Evolutionary conservation across 53 echinoderm and acorn worm genomes (phyloP).

Genomic region (Echinarachnius parma): DNA sequence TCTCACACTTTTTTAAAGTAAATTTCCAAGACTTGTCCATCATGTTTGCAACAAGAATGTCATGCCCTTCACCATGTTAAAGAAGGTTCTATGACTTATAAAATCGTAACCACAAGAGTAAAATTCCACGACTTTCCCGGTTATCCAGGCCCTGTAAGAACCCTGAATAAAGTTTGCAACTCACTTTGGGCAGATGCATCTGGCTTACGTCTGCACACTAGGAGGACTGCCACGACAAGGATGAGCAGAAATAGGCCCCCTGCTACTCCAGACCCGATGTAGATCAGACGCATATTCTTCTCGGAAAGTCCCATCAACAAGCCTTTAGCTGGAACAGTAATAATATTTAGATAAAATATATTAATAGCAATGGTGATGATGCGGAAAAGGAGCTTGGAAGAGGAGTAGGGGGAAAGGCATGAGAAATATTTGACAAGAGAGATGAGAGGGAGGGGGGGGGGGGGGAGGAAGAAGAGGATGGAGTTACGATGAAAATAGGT

Average conservation of each 20-base stretch:
- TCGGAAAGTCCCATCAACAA: constrained; percentile 4
- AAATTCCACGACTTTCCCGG: no score
- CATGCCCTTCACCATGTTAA: neutral
- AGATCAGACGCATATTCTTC: constrained; percentile 19
- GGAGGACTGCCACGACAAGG: constrained; percentile 5
- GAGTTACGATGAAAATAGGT: no score
- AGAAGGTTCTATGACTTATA: neutral
- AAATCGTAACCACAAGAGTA: neutral
- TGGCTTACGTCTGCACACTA: constrained; percentile 21
- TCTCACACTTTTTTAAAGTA: no score
- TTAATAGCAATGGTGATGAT: neutral
- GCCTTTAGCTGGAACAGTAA: no score
- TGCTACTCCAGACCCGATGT: constrained; percentile 31
- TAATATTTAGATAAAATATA: no score
- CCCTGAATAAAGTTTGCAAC: no score
- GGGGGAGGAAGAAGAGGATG: no score
- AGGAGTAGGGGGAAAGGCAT: neutral
- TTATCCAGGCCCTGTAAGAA: no score
- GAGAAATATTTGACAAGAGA: no score
- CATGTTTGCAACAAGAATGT: neutral
- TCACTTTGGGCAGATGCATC: constrained; percentile 17
- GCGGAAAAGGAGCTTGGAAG: neutral
- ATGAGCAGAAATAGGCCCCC: constrained; percentile 29
- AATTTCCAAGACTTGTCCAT: neutral
- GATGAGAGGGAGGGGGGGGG: no score